Percentiles rank a stretch among this genome's conserved stretches.
Conservation (phyloP, 2,113 vertebrate genomes). For the Dryoscopus gambensis region DNA sequence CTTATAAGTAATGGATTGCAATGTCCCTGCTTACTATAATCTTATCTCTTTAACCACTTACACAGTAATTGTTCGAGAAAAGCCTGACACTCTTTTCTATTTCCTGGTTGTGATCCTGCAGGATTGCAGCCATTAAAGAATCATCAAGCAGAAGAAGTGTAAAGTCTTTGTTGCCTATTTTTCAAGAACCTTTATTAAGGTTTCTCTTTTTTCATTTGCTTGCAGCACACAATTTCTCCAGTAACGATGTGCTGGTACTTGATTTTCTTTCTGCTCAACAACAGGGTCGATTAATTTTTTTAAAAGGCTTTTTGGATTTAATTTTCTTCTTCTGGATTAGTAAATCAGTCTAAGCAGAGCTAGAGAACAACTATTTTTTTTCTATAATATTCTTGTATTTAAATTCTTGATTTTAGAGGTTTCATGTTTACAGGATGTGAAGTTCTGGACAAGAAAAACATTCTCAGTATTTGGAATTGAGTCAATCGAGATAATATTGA, state of each 20-base stretch:
- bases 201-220: slow-evolving; percentile 27
- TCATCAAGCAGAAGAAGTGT: slow-evolving; percentile 18
- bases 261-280: background rate
- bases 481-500: background rate
- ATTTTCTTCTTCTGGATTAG: slow-evolving; percentile 1
- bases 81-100: background rate
- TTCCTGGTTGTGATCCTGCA: slow-evolving; percentile 22
- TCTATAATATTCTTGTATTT: background rate
- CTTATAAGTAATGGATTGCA: slow-evolving; percentile 32
- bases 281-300: slow-evolving; percentile 2
- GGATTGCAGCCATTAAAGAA: slow-evolving; percentile 35
- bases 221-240: background rate
- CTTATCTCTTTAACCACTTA: slow-evolving; percentile 52
- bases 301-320: background rate
- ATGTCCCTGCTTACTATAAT: background rate
- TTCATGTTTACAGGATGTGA: background rate
- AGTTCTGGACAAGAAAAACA: background rate
- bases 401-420: background rate
- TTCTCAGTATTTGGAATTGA: background rate
- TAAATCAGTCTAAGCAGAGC: background rate
- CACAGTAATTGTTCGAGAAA: slow-evolving; percentile 15
- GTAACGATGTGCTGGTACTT: background rate
- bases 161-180: background rate
- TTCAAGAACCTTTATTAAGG: slow-evolving; percentile 19
- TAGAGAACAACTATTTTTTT: background rate